phyloP scores from a whole-genome alignment of 2,797 vertebrate genomes.

The Vultur gryphus region DNA sequence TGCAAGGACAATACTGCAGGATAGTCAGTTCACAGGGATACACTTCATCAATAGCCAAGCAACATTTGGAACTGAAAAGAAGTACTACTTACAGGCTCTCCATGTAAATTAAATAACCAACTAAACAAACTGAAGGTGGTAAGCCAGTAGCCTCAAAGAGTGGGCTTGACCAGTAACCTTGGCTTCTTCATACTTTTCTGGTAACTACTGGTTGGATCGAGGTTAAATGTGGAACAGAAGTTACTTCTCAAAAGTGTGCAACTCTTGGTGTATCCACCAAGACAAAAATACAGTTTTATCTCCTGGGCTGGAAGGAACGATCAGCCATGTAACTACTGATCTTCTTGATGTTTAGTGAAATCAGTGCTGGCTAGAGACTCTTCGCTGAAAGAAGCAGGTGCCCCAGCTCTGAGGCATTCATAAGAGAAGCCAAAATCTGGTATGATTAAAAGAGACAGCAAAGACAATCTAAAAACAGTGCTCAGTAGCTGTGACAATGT shows the following conservation, averaged over 20 bases:
- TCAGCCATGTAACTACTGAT: background rate
- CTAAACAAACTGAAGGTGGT: background rate
- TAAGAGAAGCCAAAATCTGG: constrained; percentile 12
- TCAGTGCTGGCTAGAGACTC: background rate
- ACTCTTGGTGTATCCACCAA: background rate
- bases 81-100: background rate
- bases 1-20: background rate
- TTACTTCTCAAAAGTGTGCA: background rate
- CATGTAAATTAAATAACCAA: background rate
- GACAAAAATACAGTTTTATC: background rate
- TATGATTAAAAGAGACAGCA: background rate
- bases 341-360: background rate
- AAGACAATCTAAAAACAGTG: background rate
- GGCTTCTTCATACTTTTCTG: background rate
- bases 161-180: background rate
- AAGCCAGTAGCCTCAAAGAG: background rate
- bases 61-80: background rate
- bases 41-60: background rate
- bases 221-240: background rate
- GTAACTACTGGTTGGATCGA: background rate
- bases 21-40: background rate
- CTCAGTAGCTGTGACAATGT: background rate
- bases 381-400: background rate
- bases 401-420: background rate
- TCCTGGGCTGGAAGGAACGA: background rate